Evolutionary conservation across 2,888 invertebrate genomes (phyloP), one percentile per base, ranked within the genome.

Genomic region (Nemoura dubitans): DNA sequence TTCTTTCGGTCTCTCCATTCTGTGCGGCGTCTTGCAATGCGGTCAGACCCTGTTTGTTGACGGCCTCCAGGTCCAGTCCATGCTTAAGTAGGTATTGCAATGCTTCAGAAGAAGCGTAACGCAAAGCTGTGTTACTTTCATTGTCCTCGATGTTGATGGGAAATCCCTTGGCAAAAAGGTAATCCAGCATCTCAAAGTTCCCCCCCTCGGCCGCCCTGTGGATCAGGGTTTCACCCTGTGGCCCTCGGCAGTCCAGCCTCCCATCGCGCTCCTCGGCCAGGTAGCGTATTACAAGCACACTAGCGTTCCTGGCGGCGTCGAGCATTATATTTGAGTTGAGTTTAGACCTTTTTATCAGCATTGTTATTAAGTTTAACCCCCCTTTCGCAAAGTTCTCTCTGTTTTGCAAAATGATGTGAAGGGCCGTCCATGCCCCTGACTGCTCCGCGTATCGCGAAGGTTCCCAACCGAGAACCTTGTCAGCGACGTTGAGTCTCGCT

Each of bases 381-480:
- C 76, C 27, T 16, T 85, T 27, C 78, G 7, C 5, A 21, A 77
- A n/a, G 59, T n/a, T n/a, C n/a, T n/a, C n/a, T n/a, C n/a, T n/a
- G n/a, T n/a, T n/a, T n/a, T n/a, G 42, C 10, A 87, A 76, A 25
- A 87, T 43, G n/a, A 26, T 59, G 76, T 78, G 82, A 5, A 30
- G 28, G 0, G 85, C 77, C n/a, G 16, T 28, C 87, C 87, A 87
- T 6, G 81, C 83, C 28, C 85, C 36, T 16, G 59, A n/a, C 80
- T 82, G 78, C 26, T 87, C 87, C 21, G 87, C 87, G 30, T 87
- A 87, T n/a, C 76, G 42, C 36, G 85, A 25, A 16, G 85, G 59
- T 25, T 25, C 42, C 87, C 87, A 87, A n/a, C 25, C 85, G 26
- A 87, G 43, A 59, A 87, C 30, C 25, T 86, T 27, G 85, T 87